Evolutionary conservation across 2,888 invertebrate genomes (phyloP).

Genomic region (Rhogogaster chlorosoma): DNA sequence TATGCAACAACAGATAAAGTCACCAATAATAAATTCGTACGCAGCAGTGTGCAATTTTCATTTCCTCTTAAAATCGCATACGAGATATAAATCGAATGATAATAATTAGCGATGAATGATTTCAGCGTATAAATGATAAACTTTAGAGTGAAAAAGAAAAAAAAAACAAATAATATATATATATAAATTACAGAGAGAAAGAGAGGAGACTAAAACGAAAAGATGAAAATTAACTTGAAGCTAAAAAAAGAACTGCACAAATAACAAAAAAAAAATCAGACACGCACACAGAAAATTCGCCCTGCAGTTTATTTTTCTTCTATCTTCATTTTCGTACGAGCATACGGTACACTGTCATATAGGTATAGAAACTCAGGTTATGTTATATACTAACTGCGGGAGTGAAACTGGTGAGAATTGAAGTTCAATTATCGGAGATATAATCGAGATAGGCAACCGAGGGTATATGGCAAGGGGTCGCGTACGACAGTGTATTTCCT

Average conservation of each 20-base stretch:
- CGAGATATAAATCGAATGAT: no score
- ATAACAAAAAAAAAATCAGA: neutral
- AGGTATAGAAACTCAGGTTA: neutral
- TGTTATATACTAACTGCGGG: neutral
- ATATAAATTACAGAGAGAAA: no score
- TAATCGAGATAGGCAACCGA: slow-evolving; percentile 15
- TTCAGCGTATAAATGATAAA: no score
- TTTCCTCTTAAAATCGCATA: no score
- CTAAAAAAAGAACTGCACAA: no score
- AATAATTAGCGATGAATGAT: no score
- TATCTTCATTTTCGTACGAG: neutral
- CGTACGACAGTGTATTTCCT: neutral
- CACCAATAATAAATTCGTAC: no score
- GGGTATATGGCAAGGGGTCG: neutral
- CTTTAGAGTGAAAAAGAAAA: neutral
- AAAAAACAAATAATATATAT: no score
- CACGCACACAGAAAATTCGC: neutral
- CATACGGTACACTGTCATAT: neutral
- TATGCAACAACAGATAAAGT: no score
- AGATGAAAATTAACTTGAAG: no score
- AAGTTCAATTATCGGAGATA: slow-evolving; percentile 44
- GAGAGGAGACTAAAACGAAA: no score
- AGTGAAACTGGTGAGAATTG: slow-evolving; percentile 28
- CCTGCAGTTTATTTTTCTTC: neutral
- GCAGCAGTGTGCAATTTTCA: no score